phyloP scores from a whole-genome alignment of 2,888 invertebrate species.

The Drosophila picticornis region DNA sequence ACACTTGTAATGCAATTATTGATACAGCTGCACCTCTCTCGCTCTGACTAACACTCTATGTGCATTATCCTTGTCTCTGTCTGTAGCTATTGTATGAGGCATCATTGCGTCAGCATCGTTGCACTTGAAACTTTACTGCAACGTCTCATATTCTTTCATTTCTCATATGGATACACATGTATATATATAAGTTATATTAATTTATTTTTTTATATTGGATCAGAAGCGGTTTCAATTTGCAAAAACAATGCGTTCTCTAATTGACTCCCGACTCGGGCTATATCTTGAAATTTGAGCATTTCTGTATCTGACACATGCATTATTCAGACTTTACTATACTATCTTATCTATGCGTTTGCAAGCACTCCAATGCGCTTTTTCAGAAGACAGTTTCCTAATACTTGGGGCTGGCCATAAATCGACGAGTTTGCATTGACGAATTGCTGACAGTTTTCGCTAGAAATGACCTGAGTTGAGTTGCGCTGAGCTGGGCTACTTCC shows the following conservation, averaged over 20 bases:
- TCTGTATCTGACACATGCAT: constrained; percentile 6
- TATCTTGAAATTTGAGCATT: constrained; percentile 16
- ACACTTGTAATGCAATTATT: constrained; percentile 27
- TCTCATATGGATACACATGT: constrained; percentile 3
- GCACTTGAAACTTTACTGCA: constrained; percentile 46
- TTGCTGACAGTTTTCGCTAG: constrained; percentile 35
- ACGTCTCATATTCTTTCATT: constrained; percentile 33
- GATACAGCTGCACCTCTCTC: background rate
- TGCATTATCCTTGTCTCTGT: background rate
- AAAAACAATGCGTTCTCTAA: constrained; percentile 16
- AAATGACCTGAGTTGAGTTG: constrained; percentile 14
- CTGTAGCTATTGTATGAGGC: constrained; percentile 4
- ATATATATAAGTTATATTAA: background rate
- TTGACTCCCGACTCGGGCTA: constrained; percentile 16
- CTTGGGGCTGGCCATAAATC: constrained; percentile 14
- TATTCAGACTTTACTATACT: background rate
- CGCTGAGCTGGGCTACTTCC: constrained; percentile 10
- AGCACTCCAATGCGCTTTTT: constrained; percentile 34
- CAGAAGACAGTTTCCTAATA: constrained; percentile 11
- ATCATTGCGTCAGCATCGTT: constrained; percentile 35
- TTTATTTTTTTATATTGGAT: background rate
- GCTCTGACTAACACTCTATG: background rate
- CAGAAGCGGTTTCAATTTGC: constrained; percentile 11
- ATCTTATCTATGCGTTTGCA: constrained; percentile 54
- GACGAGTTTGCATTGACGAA: constrained; percentile 42